Percentiles rank a stretch among this genome's conserved stretches.
Conservation (phyloP, 2,113 vertebrate genomes). For the Gobio gobio region DNA sequence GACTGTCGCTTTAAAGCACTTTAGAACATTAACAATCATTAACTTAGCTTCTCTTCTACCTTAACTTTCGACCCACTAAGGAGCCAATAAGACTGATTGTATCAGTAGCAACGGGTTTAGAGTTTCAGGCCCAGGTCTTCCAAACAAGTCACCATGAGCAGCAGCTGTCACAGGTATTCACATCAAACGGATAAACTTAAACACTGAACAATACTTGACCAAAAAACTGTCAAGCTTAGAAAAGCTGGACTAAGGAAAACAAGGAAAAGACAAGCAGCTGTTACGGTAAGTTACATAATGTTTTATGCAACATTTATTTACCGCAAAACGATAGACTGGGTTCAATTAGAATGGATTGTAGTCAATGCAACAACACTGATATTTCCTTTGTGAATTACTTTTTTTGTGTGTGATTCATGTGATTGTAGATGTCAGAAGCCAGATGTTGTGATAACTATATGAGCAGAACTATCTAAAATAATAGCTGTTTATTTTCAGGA, state of each 20-base stretch:
- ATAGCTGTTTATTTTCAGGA: background rate
- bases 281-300: constrained; percentile 1
- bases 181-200: background rate
- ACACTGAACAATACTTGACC: background rate
- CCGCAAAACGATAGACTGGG: background rate
- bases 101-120: constrained; percentile 20
- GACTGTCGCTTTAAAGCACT: background rate
- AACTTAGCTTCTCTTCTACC: background rate
- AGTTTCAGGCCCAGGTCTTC: constrained; percentile 25
- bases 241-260: background rate
- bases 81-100: constrained; percentile 9
- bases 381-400: background rate
- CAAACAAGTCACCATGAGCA: background rate
- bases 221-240: background rate
- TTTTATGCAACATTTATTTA: background rate
- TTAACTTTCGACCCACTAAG: constrained; percentile 1
- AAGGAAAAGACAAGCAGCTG: background rate
- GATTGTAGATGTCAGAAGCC: background rate
- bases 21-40: constrained; percentile 5
- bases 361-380: background rate
- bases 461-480: background rate
- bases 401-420: background rate
- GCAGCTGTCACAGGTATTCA: constrained; percentile 3
- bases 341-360: background rate
- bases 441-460: background rate